Conservation (phyloP, 2,888 invertebrate species). For the Epinotia demarniana region DNA sequence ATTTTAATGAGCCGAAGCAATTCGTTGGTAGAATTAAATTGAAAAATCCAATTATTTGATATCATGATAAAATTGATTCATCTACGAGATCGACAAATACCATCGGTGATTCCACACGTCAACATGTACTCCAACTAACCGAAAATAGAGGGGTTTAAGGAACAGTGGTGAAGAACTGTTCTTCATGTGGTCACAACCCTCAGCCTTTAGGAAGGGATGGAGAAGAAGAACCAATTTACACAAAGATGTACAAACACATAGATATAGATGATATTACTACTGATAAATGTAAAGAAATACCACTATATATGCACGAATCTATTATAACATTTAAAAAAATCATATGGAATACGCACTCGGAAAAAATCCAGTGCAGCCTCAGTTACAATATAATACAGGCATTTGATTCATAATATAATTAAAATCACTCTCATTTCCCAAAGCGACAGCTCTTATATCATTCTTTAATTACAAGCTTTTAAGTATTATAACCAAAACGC, state of each 20-base stretch:
- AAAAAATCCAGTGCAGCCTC: background rate
- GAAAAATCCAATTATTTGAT: no score
- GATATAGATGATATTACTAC: background rate
- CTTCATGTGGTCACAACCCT: background rate
- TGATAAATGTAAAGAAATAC: no score
- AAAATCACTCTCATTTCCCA: background rate
- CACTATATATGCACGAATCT: no score
- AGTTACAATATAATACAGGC: background rate
- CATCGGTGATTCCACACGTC: no score
- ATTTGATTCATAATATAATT: background rate
- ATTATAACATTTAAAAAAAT: background rate
- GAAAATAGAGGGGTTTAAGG: background rate
- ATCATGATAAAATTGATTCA: no score
- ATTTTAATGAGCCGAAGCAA: background rate
- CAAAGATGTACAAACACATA: no score
- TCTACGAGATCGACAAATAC: no score
- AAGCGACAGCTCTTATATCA: constrained; percentile 15
- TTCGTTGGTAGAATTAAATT: no score
- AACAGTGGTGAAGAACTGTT: background rate
- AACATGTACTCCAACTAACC: no score
- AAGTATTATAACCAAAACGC: constrained; percentile 34
- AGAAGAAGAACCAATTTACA: background rate
- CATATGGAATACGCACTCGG: background rate
- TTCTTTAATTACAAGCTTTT: constrained; percentile 31
- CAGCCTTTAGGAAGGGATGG: background rate